Percentiles rank a stretch among this genome's conserved stretches.
phyloP scores from a whole-genome alignment of 1,140 invertebrate genomes.

The Drosophila arawakana region DNA sequence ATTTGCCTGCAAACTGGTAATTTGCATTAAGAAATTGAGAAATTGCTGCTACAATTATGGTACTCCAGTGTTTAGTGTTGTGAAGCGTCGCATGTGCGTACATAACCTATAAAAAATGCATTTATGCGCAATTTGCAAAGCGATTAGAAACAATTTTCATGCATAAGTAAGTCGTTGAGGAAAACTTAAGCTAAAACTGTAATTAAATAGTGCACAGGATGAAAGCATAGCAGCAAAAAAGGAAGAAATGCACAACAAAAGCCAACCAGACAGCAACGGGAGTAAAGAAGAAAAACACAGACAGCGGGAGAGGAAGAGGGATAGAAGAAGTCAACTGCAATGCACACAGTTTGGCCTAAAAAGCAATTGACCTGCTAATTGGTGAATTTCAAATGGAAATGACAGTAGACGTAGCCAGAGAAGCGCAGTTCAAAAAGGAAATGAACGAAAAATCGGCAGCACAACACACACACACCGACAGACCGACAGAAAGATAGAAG shows the following conservation, averaged over 20 bases:
- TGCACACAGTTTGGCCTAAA: constrained; percentile 81
- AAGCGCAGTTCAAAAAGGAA: constrained; percentile 53
- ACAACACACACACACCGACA: constrained; percentile 13
- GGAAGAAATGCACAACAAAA: constrained; percentile 31
- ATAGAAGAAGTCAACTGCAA: constrained; percentile 58
- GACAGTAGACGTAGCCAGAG: constrained; percentile 38
- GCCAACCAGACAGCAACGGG: constrained; percentile 26
- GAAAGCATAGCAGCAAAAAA: not conserved
- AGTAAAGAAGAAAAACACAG: constrained; percentile 21
- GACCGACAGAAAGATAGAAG: not conserved
- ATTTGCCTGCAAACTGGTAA: no score
- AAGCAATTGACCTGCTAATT: constrained; percentile 83
- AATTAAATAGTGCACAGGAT: constrained; percentile 58
- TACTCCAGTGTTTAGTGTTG: constrained; percentile 4
- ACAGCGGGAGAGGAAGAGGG: not conserved
- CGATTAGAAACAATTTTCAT: constrained; percentile 60
- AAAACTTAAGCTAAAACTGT: constrained; percentile 48
- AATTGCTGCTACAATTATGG: not conserved
- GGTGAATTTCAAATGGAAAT: constrained; percentile 59
- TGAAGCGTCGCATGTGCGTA: constrained; percentile 7
- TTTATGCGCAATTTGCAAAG: constrained; percentile 56
- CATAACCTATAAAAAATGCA: constrained; percentile 44
- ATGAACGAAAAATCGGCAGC: constrained; percentile 48
- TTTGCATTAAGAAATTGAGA: not conserved
- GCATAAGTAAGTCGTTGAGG: constrained; percentile 49